Conservation (phyloP, 2,797 vertebrate genomes). For the Iguana delicatissima region DNA sequence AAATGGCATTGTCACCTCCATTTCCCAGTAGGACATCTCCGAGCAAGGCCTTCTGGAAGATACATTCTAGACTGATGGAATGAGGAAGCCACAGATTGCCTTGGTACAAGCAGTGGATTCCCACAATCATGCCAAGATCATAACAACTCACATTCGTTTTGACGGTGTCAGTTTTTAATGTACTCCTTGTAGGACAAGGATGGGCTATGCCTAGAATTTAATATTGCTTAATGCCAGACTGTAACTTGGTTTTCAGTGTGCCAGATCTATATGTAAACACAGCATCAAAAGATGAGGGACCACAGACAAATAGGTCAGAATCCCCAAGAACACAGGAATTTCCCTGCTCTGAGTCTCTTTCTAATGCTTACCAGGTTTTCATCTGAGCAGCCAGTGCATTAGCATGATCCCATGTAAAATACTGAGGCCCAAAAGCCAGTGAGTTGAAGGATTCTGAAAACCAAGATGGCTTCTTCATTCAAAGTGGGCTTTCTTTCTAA, state of each 20-base stretch:
- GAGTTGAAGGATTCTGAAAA: not conserved
- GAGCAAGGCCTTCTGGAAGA: not conserved
- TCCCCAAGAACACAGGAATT: not conserved
- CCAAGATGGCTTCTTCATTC: slow-evolving; percentile 20
- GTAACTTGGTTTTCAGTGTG: not conserved
- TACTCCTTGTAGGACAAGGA: not conserved
- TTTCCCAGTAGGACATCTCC: not conserved
- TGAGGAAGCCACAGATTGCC: not conserved
- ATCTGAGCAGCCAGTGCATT: not conserved
- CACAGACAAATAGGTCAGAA: not conserved
- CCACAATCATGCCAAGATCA: not conserved
- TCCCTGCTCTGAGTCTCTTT: not conserved
- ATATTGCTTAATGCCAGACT: not conserved
- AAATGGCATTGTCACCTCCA: fast-evolving
- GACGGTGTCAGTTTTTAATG: not conserved
- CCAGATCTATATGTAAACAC: not conserved
- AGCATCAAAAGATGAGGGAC: not conserved
- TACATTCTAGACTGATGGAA: not conserved
- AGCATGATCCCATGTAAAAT: not conserved
- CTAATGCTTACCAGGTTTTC: not conserved
- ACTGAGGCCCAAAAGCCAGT: not conserved
- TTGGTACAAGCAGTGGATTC: not conserved
- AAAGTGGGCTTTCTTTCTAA: not conserved
- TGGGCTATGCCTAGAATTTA: not conserved
- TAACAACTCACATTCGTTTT: not conserved